Base-by-base conservation (phyloP, 1,140 invertebrate species). In the Drosophila neocordata region DNA sequence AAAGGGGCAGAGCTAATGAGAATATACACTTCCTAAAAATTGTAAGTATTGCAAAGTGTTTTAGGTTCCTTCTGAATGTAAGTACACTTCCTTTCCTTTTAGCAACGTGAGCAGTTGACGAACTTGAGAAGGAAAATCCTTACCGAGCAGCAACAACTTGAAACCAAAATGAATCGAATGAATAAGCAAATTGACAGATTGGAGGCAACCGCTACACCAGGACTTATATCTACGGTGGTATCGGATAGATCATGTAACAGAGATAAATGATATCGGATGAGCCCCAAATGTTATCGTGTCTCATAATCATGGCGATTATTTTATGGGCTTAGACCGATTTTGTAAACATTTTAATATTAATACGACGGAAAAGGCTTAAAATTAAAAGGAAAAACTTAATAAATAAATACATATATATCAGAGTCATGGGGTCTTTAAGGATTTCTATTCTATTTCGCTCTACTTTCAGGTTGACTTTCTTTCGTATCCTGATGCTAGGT, bases 51-150 rank as follows among this genome's bases (percentile, higher is more conserved):
- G 15, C 8, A 1, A 27, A 5, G 15, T 53, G 13, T 13, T 37
- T 15, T n/a, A n/a, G n/a, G n/a, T n/a, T n/a, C n/a, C n/a, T n/a
- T n/a, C n/a, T n/a, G n/a, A n/a, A n/a, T n/a, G n/a, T n/a, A n/a
- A n/a, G n/a, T n/a, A n/a, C n/a, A n/a, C n/a, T n/a, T n/a, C n/a
- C 22, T 24, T 24, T 2, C 0, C 9, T 35, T 44, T 9, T 34
- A 85, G 82, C 82, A 87, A 87, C 31, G 82, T 8, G 75, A 87
- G 20, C 74, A 88, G 11, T 24, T 87, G 0, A 78, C 69, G 22
- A 2, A 63, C 0, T 15, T 87, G 48, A 75, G 82, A 0, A 13
- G n/a, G 1, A 82, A 70, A 15, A 75, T 88, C 3, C 65, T 88
- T 1, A 68, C 34, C 12, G 68, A 82, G 7, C 44, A 74, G 41